A percentile compares a stretch with the other conserved stretches of the same genome.
Evolutionary conservation across 2,113 vertebrate species (phyloP).

Genomic region (Nyctereutes procyonoides): DNA sequence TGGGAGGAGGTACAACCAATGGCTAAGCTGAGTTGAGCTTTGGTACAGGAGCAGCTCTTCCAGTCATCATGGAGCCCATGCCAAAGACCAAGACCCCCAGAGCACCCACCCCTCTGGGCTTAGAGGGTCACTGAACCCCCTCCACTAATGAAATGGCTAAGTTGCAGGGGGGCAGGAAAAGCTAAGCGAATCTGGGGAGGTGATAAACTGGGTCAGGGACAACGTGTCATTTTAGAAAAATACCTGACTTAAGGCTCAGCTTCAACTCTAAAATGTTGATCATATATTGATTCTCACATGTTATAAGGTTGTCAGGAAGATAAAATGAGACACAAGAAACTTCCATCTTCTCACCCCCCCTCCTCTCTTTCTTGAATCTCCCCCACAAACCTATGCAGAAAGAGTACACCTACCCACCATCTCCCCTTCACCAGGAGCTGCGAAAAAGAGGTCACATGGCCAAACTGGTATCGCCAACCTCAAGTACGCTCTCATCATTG

Average conservation of each 20-base stretch:
- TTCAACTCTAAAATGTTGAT: neutral
- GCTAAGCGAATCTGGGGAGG: too few species aligned
- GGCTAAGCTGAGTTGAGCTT: neutral
- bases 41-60: neutral
- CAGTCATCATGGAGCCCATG: neutral
- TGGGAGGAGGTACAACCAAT: neutral
- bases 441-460: neutral
- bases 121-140: too few species aligned
- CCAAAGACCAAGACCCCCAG: neutral
- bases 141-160: neutral
- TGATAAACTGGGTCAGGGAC: neutral
- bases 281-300: neutral
- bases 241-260: neutral
- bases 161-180: neutral
- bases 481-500: neutral
- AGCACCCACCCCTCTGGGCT: neutral
- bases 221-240: neutral
- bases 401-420: neutral
- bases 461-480: neutral
- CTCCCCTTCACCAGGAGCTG: neutral
- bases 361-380: neutral
- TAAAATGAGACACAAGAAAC: neutral
- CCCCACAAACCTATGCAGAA: neutral
- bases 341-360: neutral
- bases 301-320: neutral